Conservation (phyloP, 2,113 vertebrate genomes). For the Fregetta grallaria region DNA sequence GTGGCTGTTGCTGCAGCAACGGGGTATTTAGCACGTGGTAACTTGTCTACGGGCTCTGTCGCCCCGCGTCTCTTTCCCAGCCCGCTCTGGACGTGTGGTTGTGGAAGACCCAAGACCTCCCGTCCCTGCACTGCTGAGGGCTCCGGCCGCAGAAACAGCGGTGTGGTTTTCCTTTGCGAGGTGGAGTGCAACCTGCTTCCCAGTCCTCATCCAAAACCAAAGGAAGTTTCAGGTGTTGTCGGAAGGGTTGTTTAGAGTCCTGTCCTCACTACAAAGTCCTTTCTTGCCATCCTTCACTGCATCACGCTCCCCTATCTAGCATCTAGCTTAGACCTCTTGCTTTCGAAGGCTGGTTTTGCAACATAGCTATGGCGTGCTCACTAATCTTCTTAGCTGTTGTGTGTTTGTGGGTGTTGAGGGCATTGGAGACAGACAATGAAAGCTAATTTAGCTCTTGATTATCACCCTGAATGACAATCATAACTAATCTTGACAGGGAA, state of each 20-base stretch:
- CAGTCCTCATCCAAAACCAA: rapidly evolving
- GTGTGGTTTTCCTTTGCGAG: neutral
- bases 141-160: neutral
- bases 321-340: neutral
- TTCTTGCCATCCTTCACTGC: neutral
- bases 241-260: neutral
- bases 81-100: rapidly evolving
- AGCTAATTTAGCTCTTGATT: neutral
- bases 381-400: neutral
- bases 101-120: neutral
- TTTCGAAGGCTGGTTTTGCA: neutral
- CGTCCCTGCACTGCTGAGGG: rapidly evolving
- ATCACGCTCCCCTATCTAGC: rapidly evolving
- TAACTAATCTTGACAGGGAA: neutral
- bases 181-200: neutral
- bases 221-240: neutral
- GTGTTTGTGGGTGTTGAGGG: neutral
- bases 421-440: neutral
- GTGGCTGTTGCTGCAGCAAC: rapidly evolving
- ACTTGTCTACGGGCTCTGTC: neutral
- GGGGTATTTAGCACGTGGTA: rapidly evolving
- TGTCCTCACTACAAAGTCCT: neutral
- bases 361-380: neutral
- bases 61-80: rapidly evolving
- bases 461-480: neutral